phyloP scores from a whole-genome alignment of 1,140 invertebrate genomes.

The Plodia interpunctella region DNA sequence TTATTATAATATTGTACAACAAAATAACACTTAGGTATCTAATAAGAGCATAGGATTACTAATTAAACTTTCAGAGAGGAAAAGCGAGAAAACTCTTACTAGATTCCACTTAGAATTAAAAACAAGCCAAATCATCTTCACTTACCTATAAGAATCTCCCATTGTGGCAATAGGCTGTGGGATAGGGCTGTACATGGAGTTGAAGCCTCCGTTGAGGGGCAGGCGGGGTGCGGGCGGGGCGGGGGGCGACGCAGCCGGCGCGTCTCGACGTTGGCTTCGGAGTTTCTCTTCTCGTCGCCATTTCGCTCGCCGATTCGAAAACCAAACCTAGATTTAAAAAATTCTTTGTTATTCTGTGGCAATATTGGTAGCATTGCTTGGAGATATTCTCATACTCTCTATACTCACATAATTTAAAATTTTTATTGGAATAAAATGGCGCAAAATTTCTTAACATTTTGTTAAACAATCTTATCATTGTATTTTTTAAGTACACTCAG shows the following conservation, averaged over 20 bases:
- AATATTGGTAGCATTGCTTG: background rate
- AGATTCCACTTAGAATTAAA: background rate
- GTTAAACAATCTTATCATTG: too few relatives aligned
- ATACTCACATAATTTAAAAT: too few relatives aligned
- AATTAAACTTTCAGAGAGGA: too few relatives aligned
- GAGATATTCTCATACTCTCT: too few relatives aligned
- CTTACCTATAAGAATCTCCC: slow-evolving; percentile 94
- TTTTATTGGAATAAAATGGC: too few relatives aligned
- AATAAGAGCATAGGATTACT: too few relatives aligned
- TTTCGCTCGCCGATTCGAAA: slow-evolving; percentile 98
- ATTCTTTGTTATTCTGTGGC: background rate
- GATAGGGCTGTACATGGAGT: slow-evolving; percentile 96
- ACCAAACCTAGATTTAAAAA: slow-evolving; percentile 89
- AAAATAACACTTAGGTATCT: too few relatives aligned
- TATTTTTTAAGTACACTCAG: too few relatives aligned
- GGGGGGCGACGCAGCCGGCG: slow-evolving; percentile 77
- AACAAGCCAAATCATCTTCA: slow-evolving; percentile 11
- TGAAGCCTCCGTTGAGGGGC: slow-evolving; percentile 91
- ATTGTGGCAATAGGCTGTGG: slow-evolving; percentile 95
- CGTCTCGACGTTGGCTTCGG: slow-evolving; percentile 86
- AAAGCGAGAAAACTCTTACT: too few relatives aligned
- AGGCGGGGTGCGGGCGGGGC: slow-evolving; percentile 78
- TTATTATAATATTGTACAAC: too few relatives aligned
- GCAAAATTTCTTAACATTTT: too few relatives aligned
- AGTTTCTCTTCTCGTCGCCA: slow-evolving; percentile 99